Evolutionary conservation across 1,140 invertebrate species (phyloP), one percentile per base, ranked within the genome.

Genomic region (Tenebrio molitor): DNA sequence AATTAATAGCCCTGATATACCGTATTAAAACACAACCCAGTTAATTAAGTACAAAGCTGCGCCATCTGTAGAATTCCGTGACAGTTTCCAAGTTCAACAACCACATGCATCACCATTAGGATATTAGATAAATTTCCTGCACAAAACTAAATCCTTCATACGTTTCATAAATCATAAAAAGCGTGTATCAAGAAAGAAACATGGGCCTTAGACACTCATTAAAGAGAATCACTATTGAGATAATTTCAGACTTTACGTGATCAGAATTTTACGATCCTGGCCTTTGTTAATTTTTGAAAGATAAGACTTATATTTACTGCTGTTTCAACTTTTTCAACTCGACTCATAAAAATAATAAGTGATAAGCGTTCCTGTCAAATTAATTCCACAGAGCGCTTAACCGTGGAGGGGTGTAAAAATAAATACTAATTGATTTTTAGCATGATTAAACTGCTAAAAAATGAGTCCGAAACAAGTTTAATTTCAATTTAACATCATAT

Each of bases 41-140:
- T 58, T 58, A 58, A 58, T 58, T 58, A 58, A 58, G 19, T 58
- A 58, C 50, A 58, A 39, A 58, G 50, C 50, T 58, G 50, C 23
- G 50, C 50, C 50, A 58, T 58, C 50, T 58, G 50, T 58, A 6
- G 50, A 25, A 29, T 58, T 58, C 6, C 50, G 12, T 29, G 21
- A 21, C 23, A 58, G 29, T 58, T 50, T 7, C 23, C 10, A 58
- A 14, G 50, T 58, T 58, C 50, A 58, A 58, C 50, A 58, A 29
- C 50, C 23, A 58, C 50, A 58, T 58, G 50, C 50, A 58, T 58
- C 50, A 58, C 50, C 15, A 29, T 58, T 29, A 23, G 12, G n/a
- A n/a, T 50, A 19, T 21, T 50, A 8, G 44, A 50, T 50, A 21
- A 50, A 17, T n/a, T 50, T 50, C 17, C 10, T 23, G 50, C 50